Evolutionary conservation across 2,888 invertebrate genomes (phyloP).

Genomic region (Nomada ruficornis): DNA sequence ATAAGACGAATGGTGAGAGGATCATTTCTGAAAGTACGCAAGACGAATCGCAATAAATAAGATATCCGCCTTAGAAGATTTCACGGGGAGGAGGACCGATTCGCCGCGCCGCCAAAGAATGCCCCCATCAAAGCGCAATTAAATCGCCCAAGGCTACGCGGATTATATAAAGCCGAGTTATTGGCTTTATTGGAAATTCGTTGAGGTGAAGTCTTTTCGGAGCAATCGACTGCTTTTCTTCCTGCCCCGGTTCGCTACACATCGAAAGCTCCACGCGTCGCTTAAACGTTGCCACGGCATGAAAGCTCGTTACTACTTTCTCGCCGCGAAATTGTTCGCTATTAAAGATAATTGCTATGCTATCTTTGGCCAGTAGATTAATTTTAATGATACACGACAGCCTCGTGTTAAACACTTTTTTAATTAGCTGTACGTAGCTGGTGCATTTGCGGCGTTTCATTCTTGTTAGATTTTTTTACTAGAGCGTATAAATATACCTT

Average conservation of each 20-base stretch:
- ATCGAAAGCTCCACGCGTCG: constrained; percentile 28
- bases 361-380: constrained; percentile 41
- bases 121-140: constrained; percentile 66
- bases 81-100: constrained; percentile 25
- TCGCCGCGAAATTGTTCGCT: constrained; percentile 55
- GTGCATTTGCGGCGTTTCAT: constrained; percentile 37
- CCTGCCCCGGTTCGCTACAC: constrained; percentile 7
- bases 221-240: constrained; percentile 46
- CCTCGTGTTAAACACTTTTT: constrained; percentile 60
- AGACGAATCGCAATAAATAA: constrained; percentile 44
- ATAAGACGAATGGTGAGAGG: neutral
- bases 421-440: constrained; percentile 41
- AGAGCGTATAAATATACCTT: no score
- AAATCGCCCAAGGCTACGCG: constrained; percentile 59
- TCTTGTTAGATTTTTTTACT: constrained; percentile 7
- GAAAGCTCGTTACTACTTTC: constrained; percentile 37
- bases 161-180: constrained; percentile 64
- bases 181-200: constrained; percentile 72
- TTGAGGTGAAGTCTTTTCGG: constrained; percentile 57
- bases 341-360: constrained; percentile 68
- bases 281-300: constrained; percentile 28
- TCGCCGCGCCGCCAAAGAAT: constrained; percentile 60
- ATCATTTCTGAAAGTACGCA: constrained; percentile 3
- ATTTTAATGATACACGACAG: constrained; percentile 32
- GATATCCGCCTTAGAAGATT: constrained; percentile 38